Evolutionary conservation across 2,888 invertebrate genomes (phyloP), one percentile per base, ranked within the genome.

Genomic region (Anthophora plumipes): DNA sequence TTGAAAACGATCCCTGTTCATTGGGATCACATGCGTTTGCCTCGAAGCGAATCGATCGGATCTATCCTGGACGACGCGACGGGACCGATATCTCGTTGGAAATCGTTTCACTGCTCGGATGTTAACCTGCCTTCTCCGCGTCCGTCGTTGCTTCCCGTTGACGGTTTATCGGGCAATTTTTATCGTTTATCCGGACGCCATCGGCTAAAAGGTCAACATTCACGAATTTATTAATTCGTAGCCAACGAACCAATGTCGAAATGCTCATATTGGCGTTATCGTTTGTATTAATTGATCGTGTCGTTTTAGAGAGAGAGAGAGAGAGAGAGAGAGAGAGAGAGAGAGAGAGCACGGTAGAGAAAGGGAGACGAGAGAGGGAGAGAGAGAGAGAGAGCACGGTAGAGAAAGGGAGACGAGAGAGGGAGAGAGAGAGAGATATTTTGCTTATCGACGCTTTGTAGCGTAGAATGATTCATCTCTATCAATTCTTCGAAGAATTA

Each of bases 151-250:
- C 48, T 39, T 63, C 55, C 46, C 85, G 78, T 80, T 70, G 73
- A 70, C 61, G 64, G 77, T 71, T 80, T 72, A 82, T 83, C 79
- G 63, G 50, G 41, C 57, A 61, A 52, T 72, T 79, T 81, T 75
- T 76, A 66, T 77, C 68, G 61, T 64, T 69, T 54, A 59, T 25
- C 48, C 14, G 22, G 39, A 41, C 70, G 14, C 39, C n/a, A 12
- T 12, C 50, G 67, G 43, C 52, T 66, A 68, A 77, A 84, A 43
- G 67, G 54, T 57, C 57, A 48, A 52, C 43, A 37, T 79, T 79
- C 46, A 25, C 77, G 54, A 73, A 74, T 80, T 66, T 68, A 71
- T 83, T 77, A 67, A 68, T 60, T 67, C 57, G 52, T 22, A 17
- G 41, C 25, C 59, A 37, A 9, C 7, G 59, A 46, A 17, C 9